A percentile compares a stretch with the other conserved stretches of the same genome.
phyloP scores from a whole-genome alignment of 1,140 invertebrate species.

The Euura saliciscinereae region DNA sequence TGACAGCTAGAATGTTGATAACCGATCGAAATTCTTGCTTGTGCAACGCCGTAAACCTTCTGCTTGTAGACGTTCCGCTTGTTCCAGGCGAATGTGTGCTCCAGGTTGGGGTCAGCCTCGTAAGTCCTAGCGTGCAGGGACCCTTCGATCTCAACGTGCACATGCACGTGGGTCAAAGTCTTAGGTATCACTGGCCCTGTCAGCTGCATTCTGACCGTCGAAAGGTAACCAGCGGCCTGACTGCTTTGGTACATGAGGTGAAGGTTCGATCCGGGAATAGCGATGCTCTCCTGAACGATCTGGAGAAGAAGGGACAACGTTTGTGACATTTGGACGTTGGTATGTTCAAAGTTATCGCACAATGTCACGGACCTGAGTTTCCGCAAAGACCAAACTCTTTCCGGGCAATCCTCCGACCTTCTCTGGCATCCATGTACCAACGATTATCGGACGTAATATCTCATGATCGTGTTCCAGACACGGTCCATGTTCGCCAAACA shows the following conservation, averaged over 20 bases:
- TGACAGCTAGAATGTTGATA: conserved; percentile 92
- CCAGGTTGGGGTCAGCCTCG: conserved; percentile 93
- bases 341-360: conserved; percentile 1
- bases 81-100: conserved; percentile 96
- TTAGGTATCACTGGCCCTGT: conserved; percentile 81
- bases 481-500: conserved; percentile 65
- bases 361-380: conserved; percentile 75
- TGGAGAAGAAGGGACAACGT: conserved; percentile 47
- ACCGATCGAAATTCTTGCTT: conserved; percentile 87
- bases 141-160: conserved; percentile 90
- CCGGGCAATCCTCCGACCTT: conserved; percentile 83
- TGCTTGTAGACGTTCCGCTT: conserved; percentile 97
- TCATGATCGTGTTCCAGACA: conserved; percentile 89
- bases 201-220: conserved; percentile 89
- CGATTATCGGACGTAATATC: conserved; percentile 77
- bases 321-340: background rate
- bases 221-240: conserved; percentile 89
- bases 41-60: conserved; percentile 89
- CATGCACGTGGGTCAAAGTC: conserved; percentile 84
- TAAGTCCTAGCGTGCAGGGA: conserved; percentile 90
- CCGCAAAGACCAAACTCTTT: conserved; percentile 82
- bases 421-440: conserved; percentile 85
- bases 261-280: conserved; percentile 89
- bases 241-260: conserved; percentile 93
- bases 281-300: conserved; percentile 94